Evolutionary conservation across 2,888 invertebrate genomes (phyloP), one percentile per base, ranked within the genome.

Genomic region (Alcis repandata): DNA sequence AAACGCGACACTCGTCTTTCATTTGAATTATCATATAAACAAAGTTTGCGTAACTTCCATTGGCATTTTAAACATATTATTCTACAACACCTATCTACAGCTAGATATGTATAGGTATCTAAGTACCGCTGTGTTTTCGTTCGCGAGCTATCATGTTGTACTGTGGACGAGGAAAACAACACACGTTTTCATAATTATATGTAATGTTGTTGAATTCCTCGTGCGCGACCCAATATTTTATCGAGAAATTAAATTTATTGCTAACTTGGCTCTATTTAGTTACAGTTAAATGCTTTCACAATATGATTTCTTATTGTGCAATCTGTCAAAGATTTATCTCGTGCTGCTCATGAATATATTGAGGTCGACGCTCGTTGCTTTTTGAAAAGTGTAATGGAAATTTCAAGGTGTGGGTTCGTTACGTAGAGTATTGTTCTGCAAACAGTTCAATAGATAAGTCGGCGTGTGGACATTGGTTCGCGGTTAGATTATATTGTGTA

Each of bases 401-500:
- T 57, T 66, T 64, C 64, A 67, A 64, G 60, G 52, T 63, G 63
- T 56, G 65, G 43, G 45, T 32, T 38, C 36, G 38, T 52, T 66
- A 63, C 64, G 57, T 63, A 61, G 17, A 56, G 54, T 53, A 63
- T 68, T 67, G 68, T 72, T 68, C 67, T 51, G 69, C 63, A 67
- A 63, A 70, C 65, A 72, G 54, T 67, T 63, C 48, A 63, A 59
- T 64, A 71, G 72, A 73, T 72, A 72, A 74, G 68, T 63, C 38
- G 45, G 64, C 49, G 41, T 36, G 67, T 67, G 66, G 68, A 66
- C 70, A 71, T 72, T 72, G 73, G 72, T 61, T 64, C 58, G 71
- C 72, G 79, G 80, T 82, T 79, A 82, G 79, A 80, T 75, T 73
- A 62, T 64, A 70, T 73, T 72, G 75, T 80, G 86, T 84, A 80